A percentile compares a stretch with the other conserved stretches of the same genome.
Conservation (phyloP, 2,888 invertebrate species). For the Acanthosoma haemorrhoidale region DNA sequence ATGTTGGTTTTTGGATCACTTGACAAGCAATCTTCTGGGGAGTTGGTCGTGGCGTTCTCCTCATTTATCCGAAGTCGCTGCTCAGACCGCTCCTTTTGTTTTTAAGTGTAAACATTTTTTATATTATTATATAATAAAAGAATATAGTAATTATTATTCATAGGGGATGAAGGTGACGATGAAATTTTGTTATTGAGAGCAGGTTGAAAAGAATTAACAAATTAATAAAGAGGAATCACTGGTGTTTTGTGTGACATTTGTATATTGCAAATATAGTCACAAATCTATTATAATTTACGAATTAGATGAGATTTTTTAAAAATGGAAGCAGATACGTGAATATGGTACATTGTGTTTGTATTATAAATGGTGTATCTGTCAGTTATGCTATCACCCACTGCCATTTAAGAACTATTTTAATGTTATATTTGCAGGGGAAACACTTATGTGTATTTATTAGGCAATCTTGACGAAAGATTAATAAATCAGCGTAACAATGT, state of each 20-base stretch:
- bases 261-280: slow-evolving; percentile 19
- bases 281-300: slow-evolving; percentile 23
- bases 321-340: slow-evolving; percentile 19
- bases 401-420: slow-evolving; percentile 34
- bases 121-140: slow-evolving; percentile 29
- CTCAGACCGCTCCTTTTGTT: slow-evolving; percentile 28
- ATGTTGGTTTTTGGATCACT: slow-evolving; percentile 29
- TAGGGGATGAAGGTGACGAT: slow-evolving; percentile 13
- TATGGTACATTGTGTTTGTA: slow-evolving; percentile 20
- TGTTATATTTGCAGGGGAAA: slow-evolving; percentile 33
- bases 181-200: neutral
- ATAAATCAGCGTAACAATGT: slow-evolving; percentile 24
- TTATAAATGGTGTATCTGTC: slow-evolving; percentile 23
- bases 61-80: slow-evolving; percentile 25
- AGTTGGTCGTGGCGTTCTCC: slow-evolving; percentile 22
- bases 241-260: slow-evolving; percentile 15
- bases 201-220: slow-evolving; percentile 11
- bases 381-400: slow-evolving; percentile 36
- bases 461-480: slow-evolving; percentile 24
- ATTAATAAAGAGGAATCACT: slow-evolving; percentile 13
- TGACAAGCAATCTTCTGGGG: slow-evolving; percentile 29
- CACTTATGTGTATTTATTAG: slow-evolving; percentile 39
- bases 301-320: slow-evolving; percentile 28
- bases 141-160: slow-evolving; percentile 26
- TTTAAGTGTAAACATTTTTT: slow-evolving; percentile 30